These are phyloP conservation scores for Eospalax fontanierii DNA, from an alignment of 2,797 vertebrate species.

Conservation along the genomic window DNA sequence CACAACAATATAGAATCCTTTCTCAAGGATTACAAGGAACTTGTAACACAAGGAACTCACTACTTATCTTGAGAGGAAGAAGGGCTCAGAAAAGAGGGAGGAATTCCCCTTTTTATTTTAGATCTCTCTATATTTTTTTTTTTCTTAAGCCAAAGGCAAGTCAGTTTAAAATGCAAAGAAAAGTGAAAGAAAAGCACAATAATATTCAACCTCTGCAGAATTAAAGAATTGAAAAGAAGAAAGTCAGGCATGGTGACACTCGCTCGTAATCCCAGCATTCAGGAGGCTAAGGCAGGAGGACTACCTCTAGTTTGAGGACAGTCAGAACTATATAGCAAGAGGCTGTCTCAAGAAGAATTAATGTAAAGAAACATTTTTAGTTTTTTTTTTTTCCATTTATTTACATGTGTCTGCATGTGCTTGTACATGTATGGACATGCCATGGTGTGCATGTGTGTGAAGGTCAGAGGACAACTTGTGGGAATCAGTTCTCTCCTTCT, in stretches of 20 bases:
- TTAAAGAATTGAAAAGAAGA: conserved; percentile 45
- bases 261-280: neutral
- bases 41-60: neutral
- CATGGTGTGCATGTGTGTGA: too few species aligned
- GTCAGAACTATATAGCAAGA: neutral
- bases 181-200: neutral
- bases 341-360: neutral
- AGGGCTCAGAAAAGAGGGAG: neutral
- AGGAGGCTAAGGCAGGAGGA: neutral
- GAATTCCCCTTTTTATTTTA: neutral
- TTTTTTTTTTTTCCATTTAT: too few species aligned
- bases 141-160: neutral
- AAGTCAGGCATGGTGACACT: too few species aligned
- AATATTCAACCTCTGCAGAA: conserved; percentile 51
- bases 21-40: neutral
- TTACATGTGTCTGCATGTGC: too few species aligned
- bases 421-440: too few species aligned
- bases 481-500: neutral
- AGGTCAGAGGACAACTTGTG: neutral
- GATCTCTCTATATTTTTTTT: neutral
- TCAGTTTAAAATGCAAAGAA: conserved; percentile 16
- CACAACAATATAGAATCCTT: neutral
- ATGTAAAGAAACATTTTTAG: conserved; percentile 44
- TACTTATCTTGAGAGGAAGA: neutral
- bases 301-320: neutral